phyloP scores from a whole-genome alignment of 2,113 vertebrate species.

The Grantiella picta region DNA sequence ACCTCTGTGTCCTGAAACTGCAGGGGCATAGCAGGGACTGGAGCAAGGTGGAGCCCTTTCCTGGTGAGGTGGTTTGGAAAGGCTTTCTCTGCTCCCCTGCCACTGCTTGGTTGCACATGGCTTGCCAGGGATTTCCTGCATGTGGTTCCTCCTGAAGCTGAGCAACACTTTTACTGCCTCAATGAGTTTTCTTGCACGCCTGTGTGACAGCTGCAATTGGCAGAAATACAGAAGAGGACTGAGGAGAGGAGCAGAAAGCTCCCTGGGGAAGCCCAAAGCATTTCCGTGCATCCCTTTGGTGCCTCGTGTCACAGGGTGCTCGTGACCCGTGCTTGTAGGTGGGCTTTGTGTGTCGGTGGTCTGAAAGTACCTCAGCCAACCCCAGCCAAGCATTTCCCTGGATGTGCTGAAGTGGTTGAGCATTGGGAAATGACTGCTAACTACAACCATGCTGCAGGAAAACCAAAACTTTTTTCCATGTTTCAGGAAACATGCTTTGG shows the following conservation, averaged over 20 bases:
- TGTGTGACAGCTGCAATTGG: neutral
- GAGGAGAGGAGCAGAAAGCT: neutral
- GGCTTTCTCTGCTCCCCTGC: neutral
- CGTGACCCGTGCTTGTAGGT: rapidly evolving
- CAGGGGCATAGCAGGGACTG: neutral
- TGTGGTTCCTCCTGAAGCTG: neutral
- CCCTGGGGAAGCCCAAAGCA: neutral
- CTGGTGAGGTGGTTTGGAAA: neutral
- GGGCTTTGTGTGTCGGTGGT: neutral
- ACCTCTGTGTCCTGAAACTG: neutral
- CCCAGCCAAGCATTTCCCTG: neutral
- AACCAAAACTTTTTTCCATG: neutral
- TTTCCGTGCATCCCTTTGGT: neutral
- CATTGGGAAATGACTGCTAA: neutral
- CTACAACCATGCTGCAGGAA: neutral
- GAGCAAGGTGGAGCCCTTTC: neutral
- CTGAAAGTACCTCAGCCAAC: neutral
- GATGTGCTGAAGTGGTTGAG: neutral
- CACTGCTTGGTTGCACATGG: rapidly evolving
- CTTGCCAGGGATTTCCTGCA: neutral
- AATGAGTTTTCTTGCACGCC: neutral
- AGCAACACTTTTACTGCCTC: neutral
- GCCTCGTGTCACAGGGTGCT: neutral
- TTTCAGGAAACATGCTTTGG: neutral
- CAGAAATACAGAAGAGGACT: neutral